These are phyloP conservation scores for Porites evermanni DNA, from an alignment of 92 coral and sea anemone species.

Conservation along the genomic window DNA sequence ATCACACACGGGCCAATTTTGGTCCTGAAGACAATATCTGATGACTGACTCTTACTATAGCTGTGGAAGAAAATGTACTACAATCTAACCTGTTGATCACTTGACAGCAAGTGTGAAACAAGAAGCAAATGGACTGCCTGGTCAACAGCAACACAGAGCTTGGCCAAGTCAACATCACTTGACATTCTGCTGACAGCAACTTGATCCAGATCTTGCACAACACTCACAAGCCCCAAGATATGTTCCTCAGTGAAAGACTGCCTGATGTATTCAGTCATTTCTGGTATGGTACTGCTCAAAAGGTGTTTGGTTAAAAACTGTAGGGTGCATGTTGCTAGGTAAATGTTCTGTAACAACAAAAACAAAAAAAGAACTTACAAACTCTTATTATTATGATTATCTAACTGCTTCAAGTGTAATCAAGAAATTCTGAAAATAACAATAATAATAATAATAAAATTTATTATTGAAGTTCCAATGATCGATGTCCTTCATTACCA, in stretches of 20 bases:
- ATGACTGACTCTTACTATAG: neutral
- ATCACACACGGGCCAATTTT: too few species aligned
- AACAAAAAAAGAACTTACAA: neutral
- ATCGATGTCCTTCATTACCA: too few species aligned
- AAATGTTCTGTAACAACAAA: constrained; percentile 73
- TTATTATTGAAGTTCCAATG: too few species aligned
- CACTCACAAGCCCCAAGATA: constrained; percentile 65
- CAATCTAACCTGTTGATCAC: constrained; percentile 8
- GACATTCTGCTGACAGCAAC: constrained; percentile 46
- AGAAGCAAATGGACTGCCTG: constrained; percentile 82
- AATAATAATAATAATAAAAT: too few species aligned
- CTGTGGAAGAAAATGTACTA: too few species aligned
- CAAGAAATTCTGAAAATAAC: too few species aligned
- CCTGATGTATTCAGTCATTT: constrained; percentile 73
- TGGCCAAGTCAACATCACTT: constrained; percentile 60
- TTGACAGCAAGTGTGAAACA: constrained; percentile 68
- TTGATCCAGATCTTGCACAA: constrained; percentile 82
- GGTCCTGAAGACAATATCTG: too few species aligned
- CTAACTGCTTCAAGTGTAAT: too few species aligned
- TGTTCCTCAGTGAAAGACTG: constrained; percentile 71
- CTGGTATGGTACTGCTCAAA: constrained; percentile 68
- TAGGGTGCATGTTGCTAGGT: constrained; percentile 84
- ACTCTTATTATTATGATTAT: neutral
- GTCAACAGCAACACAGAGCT: constrained; percentile 77
- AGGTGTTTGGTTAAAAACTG: constrained; percentile 88